Base-by-base conservation (phyloP, 1,140 invertebrate genomes). In the Muscidifurax raptorellus region DNA sequence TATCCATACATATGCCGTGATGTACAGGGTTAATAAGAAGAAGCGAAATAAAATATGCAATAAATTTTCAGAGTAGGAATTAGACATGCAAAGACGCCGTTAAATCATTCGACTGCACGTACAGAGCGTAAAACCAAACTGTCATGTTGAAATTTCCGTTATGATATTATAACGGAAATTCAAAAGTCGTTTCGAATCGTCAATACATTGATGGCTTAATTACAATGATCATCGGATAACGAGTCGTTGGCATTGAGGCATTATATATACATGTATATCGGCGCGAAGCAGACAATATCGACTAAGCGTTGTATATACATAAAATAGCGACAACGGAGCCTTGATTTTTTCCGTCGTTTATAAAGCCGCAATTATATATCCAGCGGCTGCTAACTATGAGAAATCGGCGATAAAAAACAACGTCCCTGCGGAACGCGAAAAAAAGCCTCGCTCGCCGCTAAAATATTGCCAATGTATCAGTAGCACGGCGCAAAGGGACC, bases 391-490 rank as follows among this genome's bases (percentile, higher is more conserved):
- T 82, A 87, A 85, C 81, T 77, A 77, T 76, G 78, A 86, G 80
- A 89, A 90, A 90, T 89, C 88, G 84, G 85, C 86, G 87, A 78
- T 82, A 84, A 85, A 81, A 86, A 80, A 69, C 75, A 85, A 87
- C 79, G 78, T 88, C 88, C 88, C 88, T 82, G 32, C 69, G 66
- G 87, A 85, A 69, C 71, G 27, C 12, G 83, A 86, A 87, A 81
- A 75, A 82, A 75, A 74, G 13, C 5, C 22, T 59, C 22, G 67
- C 25, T n/a, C n/a, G 84, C 64, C 84, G 88, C 52, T 86, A 88
- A 91, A 89, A 81, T 88, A 89, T 90, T 84, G 87, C 79, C 87
- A 77, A 83, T 80, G 82, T 79, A 80, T 67, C 67, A n/a, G 83
- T 6, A 27, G 71, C 13, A 27, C 40, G 44, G 44, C 77, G 47